Percentiles rank a stretch among this genome's conserved stretches.
Conservation (phyloP, 2,113 vertebrate genomes). For the Glareola pratincola region DNA sequence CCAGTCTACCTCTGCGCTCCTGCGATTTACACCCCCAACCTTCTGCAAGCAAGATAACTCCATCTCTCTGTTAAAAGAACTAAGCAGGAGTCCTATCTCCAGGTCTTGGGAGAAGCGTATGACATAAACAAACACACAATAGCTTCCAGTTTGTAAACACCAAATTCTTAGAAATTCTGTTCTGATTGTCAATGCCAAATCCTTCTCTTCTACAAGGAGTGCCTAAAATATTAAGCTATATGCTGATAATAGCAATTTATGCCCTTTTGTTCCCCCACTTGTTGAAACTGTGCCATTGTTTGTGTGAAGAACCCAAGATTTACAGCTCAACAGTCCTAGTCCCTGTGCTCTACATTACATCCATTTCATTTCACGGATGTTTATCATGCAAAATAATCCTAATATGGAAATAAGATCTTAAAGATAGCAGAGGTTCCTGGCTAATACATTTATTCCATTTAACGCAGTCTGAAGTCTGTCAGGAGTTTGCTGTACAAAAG, state of each 20-base stretch:
- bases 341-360: background rate
- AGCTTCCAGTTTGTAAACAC: background rate
- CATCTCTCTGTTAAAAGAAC: background rate
- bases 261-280: background rate
- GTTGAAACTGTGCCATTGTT: background rate
- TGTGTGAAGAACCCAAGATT: background rate
- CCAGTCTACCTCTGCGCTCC: background rate
- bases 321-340: background rate
- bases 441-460: background rate
- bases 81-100: background rate
- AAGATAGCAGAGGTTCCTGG: background rate
- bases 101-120: rapidly evolving
- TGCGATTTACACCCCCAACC: background rate
- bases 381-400: background rate
- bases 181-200: background rate
- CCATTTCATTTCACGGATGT: background rate
- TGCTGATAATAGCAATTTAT: background rate
- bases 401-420: background rate
- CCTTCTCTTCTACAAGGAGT: background rate
- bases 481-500: slow-evolving; percentile 32
- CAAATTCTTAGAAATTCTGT: background rate
- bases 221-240: background rate
- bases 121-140: background rate
- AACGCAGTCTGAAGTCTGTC: slow-evolving; percentile 4
- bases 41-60: background rate